Percentiles rank a stretch among this genome's conserved stretches.
Conservation (phyloP, 2,797 vertebrate genomes). For the Silurus lanzhouensis region DNA sequence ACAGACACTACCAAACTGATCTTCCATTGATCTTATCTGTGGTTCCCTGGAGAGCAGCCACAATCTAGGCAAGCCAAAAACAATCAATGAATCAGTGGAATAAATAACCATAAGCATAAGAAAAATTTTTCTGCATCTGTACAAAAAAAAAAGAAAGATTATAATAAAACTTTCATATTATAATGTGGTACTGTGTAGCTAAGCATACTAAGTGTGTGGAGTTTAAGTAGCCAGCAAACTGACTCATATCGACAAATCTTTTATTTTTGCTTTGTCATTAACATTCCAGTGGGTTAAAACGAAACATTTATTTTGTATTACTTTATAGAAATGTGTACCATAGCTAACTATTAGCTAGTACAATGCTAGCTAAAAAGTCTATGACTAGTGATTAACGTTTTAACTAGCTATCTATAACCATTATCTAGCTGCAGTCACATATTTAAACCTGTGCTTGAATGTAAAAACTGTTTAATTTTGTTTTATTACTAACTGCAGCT, state of each 20-base stretch:
- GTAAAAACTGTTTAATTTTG: neutral
- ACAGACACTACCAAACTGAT: slow-evolving; percentile 11
- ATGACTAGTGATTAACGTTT: neutral
- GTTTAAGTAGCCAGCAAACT: too few species aligned
- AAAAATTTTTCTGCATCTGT: slow-evolving; percentile 17
- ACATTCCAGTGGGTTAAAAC: neutral
- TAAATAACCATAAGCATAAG: neutral
- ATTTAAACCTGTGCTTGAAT: neutral
- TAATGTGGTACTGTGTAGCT: neutral
- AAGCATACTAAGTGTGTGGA: neutral
- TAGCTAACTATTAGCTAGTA: neutral
- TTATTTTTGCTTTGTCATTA: neutral
- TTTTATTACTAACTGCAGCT: neutral
- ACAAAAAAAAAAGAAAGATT: neutral
- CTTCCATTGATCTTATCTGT: slow-evolving; percentile 27
- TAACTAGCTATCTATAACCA: neutral
- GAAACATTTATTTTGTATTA: neutral
- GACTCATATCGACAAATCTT: too few species aligned
- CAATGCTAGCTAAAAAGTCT: neutral
- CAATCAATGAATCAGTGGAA: slow-evolving; percentile 15
- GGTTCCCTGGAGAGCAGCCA: neutral
- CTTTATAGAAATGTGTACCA: neutral
- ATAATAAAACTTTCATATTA: neutral
- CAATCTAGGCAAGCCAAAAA: neutral
- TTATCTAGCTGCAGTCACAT: neutral